Base-by-base conservation (phyloP, 2,797 vertebrate genomes). In the Rachycentron canadum region DNA sequence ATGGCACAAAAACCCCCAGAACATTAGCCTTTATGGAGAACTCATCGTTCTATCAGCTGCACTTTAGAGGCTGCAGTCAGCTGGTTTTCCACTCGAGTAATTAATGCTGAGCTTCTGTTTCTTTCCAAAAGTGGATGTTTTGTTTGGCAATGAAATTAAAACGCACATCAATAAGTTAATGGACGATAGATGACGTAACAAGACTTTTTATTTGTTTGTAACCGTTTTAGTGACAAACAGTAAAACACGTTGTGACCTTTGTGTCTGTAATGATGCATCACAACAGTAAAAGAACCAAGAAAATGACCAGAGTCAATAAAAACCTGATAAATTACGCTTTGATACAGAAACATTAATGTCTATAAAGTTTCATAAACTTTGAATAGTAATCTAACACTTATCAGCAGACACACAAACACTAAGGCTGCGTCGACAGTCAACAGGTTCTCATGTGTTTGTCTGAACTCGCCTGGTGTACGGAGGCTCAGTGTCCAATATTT, bases 91-190 rank as follows among this genome's bases (percentile, higher is more conserved):
- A 78, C 73, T 76, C 77, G 21, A 70, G 71, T 79, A 74, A 83
- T 80, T 86, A 69, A 76, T 28, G 9, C 41, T 4, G 0, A 59
- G 65, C 73, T 68, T 57, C 43, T 8, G 8, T n/a, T 64, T 73
- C n/a, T 14, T 2, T 45, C 70, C 55, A 13, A 43, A 63, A 72
- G 74, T 70, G 69, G 72, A 72, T 7, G 73, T 75, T 82, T 70
- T 62, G 14, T 73, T 74, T 28, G 41, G 17, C 10, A 60, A 57
- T 64, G 5, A 72, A 71, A 70, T 77, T 23, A 63, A 11, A 26
- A 40, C 26, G 30, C n/a, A 65, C 26, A 47, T 76, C 78, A 89
- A 85, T 84, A 83, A 83, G 64, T 73, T 86, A 86, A 89, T 87
- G 79, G 71, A 81, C 36, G n/a, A n/a, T n/a, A 0, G 26, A 67